Evolutionary conservation across 2,888 invertebrate genomes (phyloP), one percentile per base, ranked within the genome.

Genomic region (Escarpia spicata): DNA sequence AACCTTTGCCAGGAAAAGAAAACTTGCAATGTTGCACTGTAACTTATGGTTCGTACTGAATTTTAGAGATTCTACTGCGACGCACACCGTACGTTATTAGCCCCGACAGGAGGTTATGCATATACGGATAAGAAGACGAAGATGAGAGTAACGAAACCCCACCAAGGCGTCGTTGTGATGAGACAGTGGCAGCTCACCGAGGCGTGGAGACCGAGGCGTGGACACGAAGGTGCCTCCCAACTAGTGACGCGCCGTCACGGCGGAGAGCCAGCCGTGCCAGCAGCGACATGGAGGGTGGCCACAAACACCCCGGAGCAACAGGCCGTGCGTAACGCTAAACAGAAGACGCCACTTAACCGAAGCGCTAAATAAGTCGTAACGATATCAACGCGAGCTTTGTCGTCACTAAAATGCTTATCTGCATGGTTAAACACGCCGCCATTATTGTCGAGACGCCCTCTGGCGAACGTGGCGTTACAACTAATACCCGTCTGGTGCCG

Each of bases 331-430:
- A 75, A 75, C 75, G 75, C 19, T 75, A 75, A 75, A 75, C n/a
- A 75, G 75, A 75, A 75, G 26, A 75, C 75, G 75, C 75, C 75
- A 75, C 75, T 75, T 75, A 75, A 75, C 75, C 19, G 75, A 75
- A 26, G 75, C 75, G 75, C 75, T 75, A 75, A 75, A 75, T 75
- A 75, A 75, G 75, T 75, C 75, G 75, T 75, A 75, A 75, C 75
- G 75, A 75, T 75, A 75, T 75, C 75, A 75, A 75, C 75, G 75
- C 75, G 19, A 26, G 75, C 75, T 75, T 26, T 75, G 75, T 75
- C 75, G 75, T 75, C 75, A 26, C 75, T 75, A 75, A 75, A 75
- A 75, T 26, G 75, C 75, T 75, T 75, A 75, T 75, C 75, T 75
- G 75, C 75, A 26, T 75, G 75, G 75, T n/a, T 75, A 75, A 75